Percentiles rank a stretch among this genome's conserved stretches.
Evolutionary conservation across 1,140 invertebrate species (phyloP).

Genomic region (Euschistus heros): DNA sequence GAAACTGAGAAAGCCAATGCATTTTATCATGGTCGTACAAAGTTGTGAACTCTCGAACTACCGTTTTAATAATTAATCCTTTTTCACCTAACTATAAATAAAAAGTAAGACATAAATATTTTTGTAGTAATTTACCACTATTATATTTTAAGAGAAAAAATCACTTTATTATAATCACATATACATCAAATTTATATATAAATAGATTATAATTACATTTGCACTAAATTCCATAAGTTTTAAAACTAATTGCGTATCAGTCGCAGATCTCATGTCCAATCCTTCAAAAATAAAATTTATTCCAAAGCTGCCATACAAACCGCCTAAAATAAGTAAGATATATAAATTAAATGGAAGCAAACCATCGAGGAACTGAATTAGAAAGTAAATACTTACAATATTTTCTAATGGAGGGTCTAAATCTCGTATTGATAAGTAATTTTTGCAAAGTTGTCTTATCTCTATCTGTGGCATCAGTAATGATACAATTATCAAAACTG

Average conservation of each 20-base stretch:
- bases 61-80: neutral
- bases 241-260: constrained; percentile 20
- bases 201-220: constrained; percentile 11
- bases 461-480: constrained; percentile 21
- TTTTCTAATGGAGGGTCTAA: constrained; percentile 6
- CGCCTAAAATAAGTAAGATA: constrained; percentile 20
- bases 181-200: constrained; percentile 4
- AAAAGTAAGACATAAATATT: neutral
- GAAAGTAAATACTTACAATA: constrained; percentile 11
- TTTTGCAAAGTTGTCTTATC: constrained; percentile 39
- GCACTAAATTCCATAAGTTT: constrained; percentile 20
- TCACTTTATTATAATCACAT: neutral
- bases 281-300: constrained; percentile 15
- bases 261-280: constrained; percentile 21
- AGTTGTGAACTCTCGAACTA: constrained; percentile 8
- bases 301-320: constrained; percentile 15
- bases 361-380: neutral
- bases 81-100: neutral
- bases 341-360: neutral
- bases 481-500: constrained; percentile 23
- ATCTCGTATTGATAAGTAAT: constrained; percentile 25
- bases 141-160: neutral
- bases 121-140: neutral
- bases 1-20: constrained; percentile 19
- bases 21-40: constrained; percentile 19